Percentiles rank a stretch among this genome's conserved stretches.
Conservation (phyloP, 2,113 vertebrate genomes). For the Bujurquina vittata region DNA sequence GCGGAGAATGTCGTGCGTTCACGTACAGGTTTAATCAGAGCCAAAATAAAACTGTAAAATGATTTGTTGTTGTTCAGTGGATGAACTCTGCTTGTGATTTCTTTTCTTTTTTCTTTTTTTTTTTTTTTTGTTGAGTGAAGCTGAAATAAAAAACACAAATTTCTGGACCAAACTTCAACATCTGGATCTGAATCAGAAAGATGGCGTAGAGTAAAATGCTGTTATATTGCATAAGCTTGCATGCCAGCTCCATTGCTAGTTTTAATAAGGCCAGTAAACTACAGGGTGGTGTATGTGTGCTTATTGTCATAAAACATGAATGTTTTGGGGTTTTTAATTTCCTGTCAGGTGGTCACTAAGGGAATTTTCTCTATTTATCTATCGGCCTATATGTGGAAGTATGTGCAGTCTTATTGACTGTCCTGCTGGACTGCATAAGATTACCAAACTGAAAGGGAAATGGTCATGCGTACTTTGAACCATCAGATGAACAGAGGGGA, state of each 20-base stretch:
- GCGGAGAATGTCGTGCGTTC: slow-evolving; percentile 34
- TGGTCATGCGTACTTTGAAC: slow-evolving; percentile 1
- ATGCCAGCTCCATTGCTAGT: slow-evolving; percentile 20
- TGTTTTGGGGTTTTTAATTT: neutral
- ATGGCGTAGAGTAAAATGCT: neutral
- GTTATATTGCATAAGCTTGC: neutral
- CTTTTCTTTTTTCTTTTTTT: neutral
- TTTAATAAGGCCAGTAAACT: slow-evolving; percentile 22
- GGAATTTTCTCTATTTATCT: neutral
- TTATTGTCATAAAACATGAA: slow-evolving; percentile 4
- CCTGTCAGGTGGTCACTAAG: neutral
- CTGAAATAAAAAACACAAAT: neutral
- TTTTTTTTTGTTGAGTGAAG: neutral
- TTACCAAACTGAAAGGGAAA: slow-evolving; percentile 13
- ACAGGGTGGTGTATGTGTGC: slow-evolving; percentile 2
- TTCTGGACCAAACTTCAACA: slow-evolving; percentile 15
- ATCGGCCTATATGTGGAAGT: neutral
- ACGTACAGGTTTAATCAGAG: slow-evolving; percentile 25
- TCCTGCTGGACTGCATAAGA: neutral
- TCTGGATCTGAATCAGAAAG: neutral
- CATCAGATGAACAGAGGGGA: neutral
- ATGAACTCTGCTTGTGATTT: neutral
- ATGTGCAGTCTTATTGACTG: neutral
- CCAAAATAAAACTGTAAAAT: slow-evolving; percentile 23
- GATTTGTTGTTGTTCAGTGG: neutral